Evolutionary conservation across 2,113 vertebrate genomes (phyloP), one percentile per base, ranked within the genome.

Genomic region (Plecturocebus donacophilus): DNA sequence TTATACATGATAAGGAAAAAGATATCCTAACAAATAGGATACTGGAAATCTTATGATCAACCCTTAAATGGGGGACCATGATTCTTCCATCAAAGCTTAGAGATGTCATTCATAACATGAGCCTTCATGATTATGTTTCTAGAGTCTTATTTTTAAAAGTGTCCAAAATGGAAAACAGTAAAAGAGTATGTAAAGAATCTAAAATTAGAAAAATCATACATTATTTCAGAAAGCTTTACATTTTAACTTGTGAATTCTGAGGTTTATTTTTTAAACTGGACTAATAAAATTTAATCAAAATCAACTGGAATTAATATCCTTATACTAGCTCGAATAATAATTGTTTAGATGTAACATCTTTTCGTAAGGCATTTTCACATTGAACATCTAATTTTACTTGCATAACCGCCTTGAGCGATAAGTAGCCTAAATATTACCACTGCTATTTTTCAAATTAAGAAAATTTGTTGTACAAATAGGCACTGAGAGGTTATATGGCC

Each of bases 391-490:
- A 64, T 86, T 94, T 92, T 91, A 56, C 79, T 94, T 47, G 81
- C 42, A 94, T 45, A 95, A 88, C 94, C 32, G 91, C 17, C 23
- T 85, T 64, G 30, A 40, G 64, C 25, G 45, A 89, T 83, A 73
- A 58, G 20, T 79, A 32, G 5, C 12, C 3, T 85, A 91, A 70
- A 84, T 71, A 81, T 16, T 21, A 88, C 8, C 7, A 40, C 42
- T 10, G 91, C 6, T 70, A 64, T 27, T 93, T 91, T 85, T 85
- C 49, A 87, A 96, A 92, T 85, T 79, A 47, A 87, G 49, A 88
- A 66, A 75, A 5, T 25, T 42, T 71, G 38, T 45, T 88, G 5
- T 79, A 86, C 27, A 95, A 90, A 91, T 2, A 86, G 13, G 23
- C 12, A 96, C 11, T 52, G 40, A 92, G 47, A 95, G 4, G 9